Evolutionary conservation across 2,797 vertebrate genomes (phyloP).

Genomic region (Coregonus ussuriensis): DNA sequence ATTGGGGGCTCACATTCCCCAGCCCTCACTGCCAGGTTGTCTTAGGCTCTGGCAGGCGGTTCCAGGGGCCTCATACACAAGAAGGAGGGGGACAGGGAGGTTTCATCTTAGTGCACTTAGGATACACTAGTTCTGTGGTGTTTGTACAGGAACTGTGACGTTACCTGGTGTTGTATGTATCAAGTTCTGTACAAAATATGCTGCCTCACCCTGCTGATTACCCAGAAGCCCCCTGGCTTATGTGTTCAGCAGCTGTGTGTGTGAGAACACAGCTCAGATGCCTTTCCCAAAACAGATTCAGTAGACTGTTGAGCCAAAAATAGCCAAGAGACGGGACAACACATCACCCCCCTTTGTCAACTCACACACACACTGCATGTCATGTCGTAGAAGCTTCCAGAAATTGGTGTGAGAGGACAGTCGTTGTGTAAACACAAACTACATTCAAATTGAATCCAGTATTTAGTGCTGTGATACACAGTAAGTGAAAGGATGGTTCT

Average conservation of each 20-base stretch:
- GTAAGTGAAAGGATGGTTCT: slow-evolving; percentile 26
- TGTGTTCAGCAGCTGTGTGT: slow-evolving; percentile 1
- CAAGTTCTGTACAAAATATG: neutral
- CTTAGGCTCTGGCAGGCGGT: neutral
- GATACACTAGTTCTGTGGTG: no score
- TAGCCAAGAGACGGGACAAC: neutral
- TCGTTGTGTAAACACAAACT: neutral
- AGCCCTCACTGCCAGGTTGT: neutral
- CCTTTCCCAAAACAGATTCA: slow-evolving; percentile 12
- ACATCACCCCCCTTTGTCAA: neutral
- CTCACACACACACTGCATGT: neutral
- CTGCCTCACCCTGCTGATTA: neutral
- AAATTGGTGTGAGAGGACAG: neutral
- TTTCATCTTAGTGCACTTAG: no score
- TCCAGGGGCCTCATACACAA: slow-evolving; percentile 14
- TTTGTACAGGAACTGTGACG: no score
- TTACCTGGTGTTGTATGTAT: no score
- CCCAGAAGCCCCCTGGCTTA: slow-evolving; percentile 1
- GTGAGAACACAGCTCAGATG: neutral
- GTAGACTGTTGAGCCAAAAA: neutral
- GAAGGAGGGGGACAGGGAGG: neutral
- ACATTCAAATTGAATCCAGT: neutral
- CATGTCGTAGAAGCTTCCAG: neutral
- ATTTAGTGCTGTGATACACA: neutral
- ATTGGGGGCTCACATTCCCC: neutral